phyloP scores from a whole-genome alignment of 2,888 invertebrate genomes.

The Calliscelio sp. region DNA sequence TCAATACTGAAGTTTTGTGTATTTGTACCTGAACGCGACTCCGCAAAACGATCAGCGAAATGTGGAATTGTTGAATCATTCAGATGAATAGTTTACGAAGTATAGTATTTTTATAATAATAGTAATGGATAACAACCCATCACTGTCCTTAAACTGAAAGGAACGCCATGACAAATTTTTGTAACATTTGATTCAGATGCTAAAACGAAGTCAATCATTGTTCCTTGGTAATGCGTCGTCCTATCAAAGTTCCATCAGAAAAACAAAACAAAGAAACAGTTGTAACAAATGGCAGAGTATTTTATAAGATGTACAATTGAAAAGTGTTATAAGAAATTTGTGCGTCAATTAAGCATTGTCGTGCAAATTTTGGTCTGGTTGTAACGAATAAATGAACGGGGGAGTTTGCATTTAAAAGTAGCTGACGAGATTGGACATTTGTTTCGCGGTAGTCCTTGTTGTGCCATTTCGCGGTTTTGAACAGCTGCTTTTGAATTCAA shows the following conservation, averaged over 20 bases:
- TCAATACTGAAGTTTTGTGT: slow-evolving; percentile 40
- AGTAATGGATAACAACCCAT: no score
- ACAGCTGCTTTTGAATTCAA: slow-evolving; percentile 63
- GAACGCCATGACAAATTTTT: slow-evolving; percentile 19
- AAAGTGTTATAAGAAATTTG: slow-evolving; percentile 10
- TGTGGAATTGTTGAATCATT: slow-evolving; percentile 53
- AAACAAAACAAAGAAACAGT: no score
- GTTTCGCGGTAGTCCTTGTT: slow-evolving; percentile 50
- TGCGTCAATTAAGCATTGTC: no score
- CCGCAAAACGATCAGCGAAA: slow-evolving; percentile 25
- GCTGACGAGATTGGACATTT: slow-evolving; percentile 43
- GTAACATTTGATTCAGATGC: not conserved
- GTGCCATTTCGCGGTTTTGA: slow-evolving; percentile 58
- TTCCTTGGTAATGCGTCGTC: slow-evolving; percentile 25
- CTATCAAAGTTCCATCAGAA: slow-evolving; percentile 16
- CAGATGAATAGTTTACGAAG: slow-evolving; percentile 47
- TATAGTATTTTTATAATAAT: slow-evolving; percentile 63
- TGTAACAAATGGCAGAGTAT: slow-evolving; percentile 22
- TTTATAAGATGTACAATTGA: slow-evolving; percentile 26
- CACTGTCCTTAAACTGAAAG: not conserved
- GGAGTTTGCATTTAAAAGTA: slow-evolving; percentile 59
- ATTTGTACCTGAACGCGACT: slow-evolving; percentile 62
- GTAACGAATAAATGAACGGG: no score
- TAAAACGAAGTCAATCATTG: slow-evolving; percentile 35
- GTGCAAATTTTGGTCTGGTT: not conserved